phyloP scores from a whole-genome alignment of 2,797 vertebrate species.

The Tragelaphus eurycerus region DNA sequence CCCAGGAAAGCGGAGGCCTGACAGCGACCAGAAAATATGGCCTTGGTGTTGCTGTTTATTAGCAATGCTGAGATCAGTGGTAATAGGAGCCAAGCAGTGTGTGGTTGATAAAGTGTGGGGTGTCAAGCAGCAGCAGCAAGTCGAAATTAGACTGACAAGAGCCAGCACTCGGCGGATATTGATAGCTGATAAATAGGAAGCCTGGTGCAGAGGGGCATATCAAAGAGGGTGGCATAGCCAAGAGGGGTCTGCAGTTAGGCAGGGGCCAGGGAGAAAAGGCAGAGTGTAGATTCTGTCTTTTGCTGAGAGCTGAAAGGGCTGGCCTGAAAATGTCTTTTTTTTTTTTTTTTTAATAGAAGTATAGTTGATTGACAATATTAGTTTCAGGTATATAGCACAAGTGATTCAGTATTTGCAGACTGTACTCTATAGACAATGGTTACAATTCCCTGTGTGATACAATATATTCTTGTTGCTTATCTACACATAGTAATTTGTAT shows the following conservation, averaged over 20 bases:
- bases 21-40: slow-evolving; percentile 87
- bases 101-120: slow-evolving; percentile 88
- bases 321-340: background rate
- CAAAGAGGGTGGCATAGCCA: background rate
- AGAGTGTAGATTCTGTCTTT: background rate
- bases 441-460: background rate
- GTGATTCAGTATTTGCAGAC: background rate
- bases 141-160: slow-evolving; percentile 81
- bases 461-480: background rate
- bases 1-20: slow-evolving; percentile 89
- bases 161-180: slow-evolving; percentile 55
- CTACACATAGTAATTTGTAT: background rate
- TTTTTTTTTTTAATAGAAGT: background rate
- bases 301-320: background rate
- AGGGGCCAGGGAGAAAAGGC: background rate
- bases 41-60: slow-evolving; percentile 91
- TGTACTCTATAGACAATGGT: background rate
- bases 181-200: slow-evolving; percentile 50
- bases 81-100: slow-evolving; percentile 88
- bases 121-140: slow-evolving; percentile 84
- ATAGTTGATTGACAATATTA: background rate
- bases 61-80: slow-evolving; percentile 82
- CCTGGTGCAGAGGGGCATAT: background rate
- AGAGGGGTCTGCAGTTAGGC: accelerated
- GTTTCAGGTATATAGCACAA: background rate